These are phyloP conservation scores for Harlomillsia oculata DNA, from an alignment of 1,140 invertebrate genomes.

Conservation along the genomic window DNA sequence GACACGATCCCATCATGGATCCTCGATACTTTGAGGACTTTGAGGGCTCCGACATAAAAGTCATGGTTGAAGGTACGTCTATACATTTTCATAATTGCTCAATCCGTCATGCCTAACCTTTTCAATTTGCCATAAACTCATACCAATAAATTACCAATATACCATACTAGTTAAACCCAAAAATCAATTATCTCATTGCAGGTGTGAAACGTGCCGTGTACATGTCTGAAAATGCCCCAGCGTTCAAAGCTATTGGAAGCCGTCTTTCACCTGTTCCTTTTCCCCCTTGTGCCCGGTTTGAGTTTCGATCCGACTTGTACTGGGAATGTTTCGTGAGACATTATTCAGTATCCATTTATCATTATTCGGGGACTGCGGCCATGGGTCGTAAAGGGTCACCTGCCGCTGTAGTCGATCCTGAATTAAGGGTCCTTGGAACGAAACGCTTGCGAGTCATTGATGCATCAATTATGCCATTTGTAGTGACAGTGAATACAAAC, in stretches of 20 bases:
- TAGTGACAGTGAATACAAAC: conserved; percentile 30
- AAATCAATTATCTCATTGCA: conserved; percentile 1
- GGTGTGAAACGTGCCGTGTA: conserved; percentile 32
- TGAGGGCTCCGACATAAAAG: conserved; percentile 27
- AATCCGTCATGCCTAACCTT: not conserved
- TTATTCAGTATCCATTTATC: conserved; percentile 32
- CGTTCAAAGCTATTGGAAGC: conserved; percentile 19
- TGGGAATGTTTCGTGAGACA: conserved; percentile 33
- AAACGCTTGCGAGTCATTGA: conserved; percentile 39
- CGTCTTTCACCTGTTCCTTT: conserved; percentile 31
- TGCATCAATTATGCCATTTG: conserved; percentile 38
- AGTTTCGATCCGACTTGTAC: conserved; percentile 23
- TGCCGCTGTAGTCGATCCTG: conserved; percentile 28
- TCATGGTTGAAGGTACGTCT: conserved; percentile 35
- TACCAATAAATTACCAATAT: not conserved
- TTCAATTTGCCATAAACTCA: not conserved
- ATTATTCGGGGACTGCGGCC: conserved; percentile 32
- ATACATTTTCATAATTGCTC: not conserved
- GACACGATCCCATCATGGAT: conserved; percentile 27
- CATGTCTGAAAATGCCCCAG: conserved; percentile 33
- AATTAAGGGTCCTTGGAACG: conserved; percentile 26
- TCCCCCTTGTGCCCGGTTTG: conserved; percentile 20
- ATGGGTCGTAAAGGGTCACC: conserved; percentile 26
- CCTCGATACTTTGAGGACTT: conserved; percentile 34
- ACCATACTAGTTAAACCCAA: not conserved